Evolutionary conservation across 1,140 invertebrate genomes (phyloP).

Genomic region (Drosophila suzukii): DNA sequence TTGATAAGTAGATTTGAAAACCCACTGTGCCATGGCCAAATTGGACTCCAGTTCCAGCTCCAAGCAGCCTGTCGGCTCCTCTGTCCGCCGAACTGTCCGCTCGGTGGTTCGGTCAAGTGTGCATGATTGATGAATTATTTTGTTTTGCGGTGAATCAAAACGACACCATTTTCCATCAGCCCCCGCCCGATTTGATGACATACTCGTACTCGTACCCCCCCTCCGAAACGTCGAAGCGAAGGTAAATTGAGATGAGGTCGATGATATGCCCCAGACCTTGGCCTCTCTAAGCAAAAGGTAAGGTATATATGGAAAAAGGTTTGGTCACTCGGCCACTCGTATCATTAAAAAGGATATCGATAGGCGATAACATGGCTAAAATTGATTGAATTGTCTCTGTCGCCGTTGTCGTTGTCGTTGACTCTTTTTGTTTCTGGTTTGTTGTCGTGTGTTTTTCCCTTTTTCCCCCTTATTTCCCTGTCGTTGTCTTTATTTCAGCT

Average conservation of each 20-base stretch:
- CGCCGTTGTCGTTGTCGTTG: constrained; percentile 52
- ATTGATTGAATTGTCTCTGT: constrained; percentile 81
- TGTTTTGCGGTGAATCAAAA: constrained; percentile 82
- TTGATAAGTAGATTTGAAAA: background rate
- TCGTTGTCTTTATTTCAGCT: constrained; percentile 56
- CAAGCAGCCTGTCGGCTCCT: constrained; percentile 1
- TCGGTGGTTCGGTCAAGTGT: constrained; percentile 68
- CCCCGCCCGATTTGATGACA: constrained; percentile 66
- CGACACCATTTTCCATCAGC: constrained; percentile 65
- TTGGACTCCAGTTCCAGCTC: constrained; percentile 5
- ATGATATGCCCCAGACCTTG: constrained; percentile 44
- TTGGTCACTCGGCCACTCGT: constrained; percentile 60
- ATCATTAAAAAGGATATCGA: constrained; percentile 82
- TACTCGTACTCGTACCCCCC: constrained; percentile 43
- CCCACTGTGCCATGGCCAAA: constrained; percentile 14
- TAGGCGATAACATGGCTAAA: constrained; percentile 75
- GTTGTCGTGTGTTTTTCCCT: constrained; percentile 15
- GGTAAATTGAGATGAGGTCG: constrained; percentile 71
- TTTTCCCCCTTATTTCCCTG: background rate
- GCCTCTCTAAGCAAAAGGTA: constrained; percentile 38
- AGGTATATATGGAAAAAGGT: constrained; percentile 57
- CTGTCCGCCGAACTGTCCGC: constrained; percentile 9
- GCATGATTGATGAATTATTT: constrained; percentile 83
- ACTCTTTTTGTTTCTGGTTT: constrained; percentile 28
- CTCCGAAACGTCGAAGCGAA: constrained; percentile 8